These are phyloP conservation scores for Ophion costatus DNA, from an alignment of 2,888 invertebrate species.

Conservation along the genomic window DNA sequence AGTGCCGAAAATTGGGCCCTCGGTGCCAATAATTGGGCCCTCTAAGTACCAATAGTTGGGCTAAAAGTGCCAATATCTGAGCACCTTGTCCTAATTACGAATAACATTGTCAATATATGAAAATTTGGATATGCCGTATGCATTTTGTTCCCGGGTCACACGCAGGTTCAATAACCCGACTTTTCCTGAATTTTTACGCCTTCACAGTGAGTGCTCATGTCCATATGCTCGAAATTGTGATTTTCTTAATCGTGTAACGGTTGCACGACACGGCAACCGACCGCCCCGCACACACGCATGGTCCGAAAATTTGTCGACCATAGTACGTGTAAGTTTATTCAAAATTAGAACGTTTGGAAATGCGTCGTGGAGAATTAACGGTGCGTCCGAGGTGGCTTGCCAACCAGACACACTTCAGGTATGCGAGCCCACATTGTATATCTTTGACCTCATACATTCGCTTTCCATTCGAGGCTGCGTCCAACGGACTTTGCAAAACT, in stretches of 20 bases:
- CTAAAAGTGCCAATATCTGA: too few species aligned
- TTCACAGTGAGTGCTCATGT: neutral
- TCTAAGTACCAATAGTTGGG: too few species aligned
- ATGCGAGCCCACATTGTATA: conserved; percentile 13
- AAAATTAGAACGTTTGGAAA: conserved; percentile 56
- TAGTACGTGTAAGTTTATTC: conserved; percentile 6
- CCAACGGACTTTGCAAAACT: conserved; percentile 55
- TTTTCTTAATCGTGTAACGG: conserved; percentile 22
- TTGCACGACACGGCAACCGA: conserved; percentile 20
- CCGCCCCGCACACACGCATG: neutral
- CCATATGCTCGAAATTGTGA: neutral
- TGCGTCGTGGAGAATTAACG: conserved; percentile 36
- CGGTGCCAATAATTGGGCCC: too few species aligned
- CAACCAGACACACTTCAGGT: conserved; percentile 16
- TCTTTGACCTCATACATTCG: conserved; percentile 51
- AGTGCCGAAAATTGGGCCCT: too few species aligned
- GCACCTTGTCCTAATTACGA: too few species aligned
- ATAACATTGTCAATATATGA: neutral
- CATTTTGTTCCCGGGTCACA: neutral
- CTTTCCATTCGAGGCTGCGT: conserved; percentile 59
- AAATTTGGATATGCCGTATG: neutral
- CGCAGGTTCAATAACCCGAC: neutral
- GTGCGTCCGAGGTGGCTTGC: conserved; percentile 30
- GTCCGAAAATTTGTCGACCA: conserved; percentile 21
- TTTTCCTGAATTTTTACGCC: neutral